Evolutionary conservation across 2,888 invertebrate species (phyloP), one percentile per base, ranked within the genome.

Genomic region (Julus scanicus): DNA sequence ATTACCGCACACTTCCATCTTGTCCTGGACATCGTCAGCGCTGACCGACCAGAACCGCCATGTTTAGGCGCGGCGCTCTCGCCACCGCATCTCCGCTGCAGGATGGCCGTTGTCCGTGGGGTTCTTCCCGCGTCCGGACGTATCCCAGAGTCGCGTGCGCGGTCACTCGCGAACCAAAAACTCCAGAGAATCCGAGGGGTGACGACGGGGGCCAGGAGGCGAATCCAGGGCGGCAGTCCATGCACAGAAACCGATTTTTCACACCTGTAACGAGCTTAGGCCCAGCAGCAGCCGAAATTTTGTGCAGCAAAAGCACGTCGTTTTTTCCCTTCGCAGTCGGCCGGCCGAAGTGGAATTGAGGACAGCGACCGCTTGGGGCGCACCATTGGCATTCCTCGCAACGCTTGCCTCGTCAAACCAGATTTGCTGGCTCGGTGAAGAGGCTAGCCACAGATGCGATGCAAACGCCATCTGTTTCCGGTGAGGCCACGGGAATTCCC

Each of bases 341-440:
- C 15, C 57, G 57, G 15, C n/a, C 57, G 57, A 63, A 15, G n/a
- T 63, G 3, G 57, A 63, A 63, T 15, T 63, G 57, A 63, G 57
- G 57, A 2, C 57, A 15, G n/a, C 2, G 57, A 63, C 2, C 57
- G 57, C 57, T 63, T 5, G 57, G 57, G 57, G 57, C 57, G 17
- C 57, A 63, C 57, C 57, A 63, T 63, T 63, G 57, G 57, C 57
- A 63, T 63, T 63, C 57, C 57, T 63, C 57, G 53, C n/a, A 53
- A 15, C 53, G 53, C 53, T 15, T 15, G 53, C 53, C 57, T 63
- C 15, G n/a, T 2, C 57, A 63, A 63, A 63, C 57, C 57, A 63
- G 57, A 63, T 63, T 63, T 6, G 11, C n/a, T 17, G 57, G n/a
- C 57, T 63, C 9, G 15, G 13, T 53, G 57, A 63, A 63, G n/a